Percentiles rank a stretch among this genome's conserved stretches.
phyloP scores from a whole-genome alignment of 2,797 vertebrate genomes.

The Amblyraja radiata region DNA sequence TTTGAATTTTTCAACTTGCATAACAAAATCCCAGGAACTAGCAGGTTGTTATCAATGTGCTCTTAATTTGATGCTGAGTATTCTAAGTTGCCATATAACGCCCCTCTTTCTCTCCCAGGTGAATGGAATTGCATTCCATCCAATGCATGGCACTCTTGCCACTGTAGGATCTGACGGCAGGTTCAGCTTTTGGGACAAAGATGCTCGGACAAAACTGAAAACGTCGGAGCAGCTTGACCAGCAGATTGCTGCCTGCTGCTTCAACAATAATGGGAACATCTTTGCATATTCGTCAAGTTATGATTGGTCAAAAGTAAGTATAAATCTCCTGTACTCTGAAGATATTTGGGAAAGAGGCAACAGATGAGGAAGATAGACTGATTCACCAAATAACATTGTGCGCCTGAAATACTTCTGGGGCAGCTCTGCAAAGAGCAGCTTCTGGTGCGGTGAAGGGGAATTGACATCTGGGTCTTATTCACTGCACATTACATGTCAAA shows the following conservation, averaged over 20 bases:
- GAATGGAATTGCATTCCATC: slow-evolving; percentile 94
- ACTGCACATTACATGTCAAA: neutral
- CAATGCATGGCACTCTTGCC: slow-evolving; percentile 88
- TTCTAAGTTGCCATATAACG: neutral
- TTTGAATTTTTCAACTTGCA: neutral
- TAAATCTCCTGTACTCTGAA: too few relatives aligned
- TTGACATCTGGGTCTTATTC: neutral
- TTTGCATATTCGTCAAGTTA: slow-evolving; percentile 96
- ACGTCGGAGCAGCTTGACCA: slow-evolving; percentile 94
- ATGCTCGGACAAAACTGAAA: slow-evolving; percentile 94
- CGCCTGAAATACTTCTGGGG: neutral
- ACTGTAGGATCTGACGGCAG: slow-evolving; percentile 94
- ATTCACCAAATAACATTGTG: neutral
- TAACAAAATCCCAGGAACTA: neutral
- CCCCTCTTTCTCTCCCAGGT: slow-evolving; percentile 60
- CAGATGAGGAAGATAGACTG: neutral
- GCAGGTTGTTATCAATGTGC: neutral
- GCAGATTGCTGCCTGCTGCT: slow-evolving; percentile 89
- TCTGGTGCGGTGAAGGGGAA: neutral
- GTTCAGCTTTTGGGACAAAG: slow-evolving; percentile 99
- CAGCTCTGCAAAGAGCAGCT: neutral
- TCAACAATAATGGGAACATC: slow-evolving; percentile 95
- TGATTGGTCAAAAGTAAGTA: slow-evolving; percentile 95
- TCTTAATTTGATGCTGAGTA: neutral
- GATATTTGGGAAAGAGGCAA: neutral